Base-by-base conservation (phyloP, 2,113 vertebrate species). In the Nipponia nippon region DNA sequence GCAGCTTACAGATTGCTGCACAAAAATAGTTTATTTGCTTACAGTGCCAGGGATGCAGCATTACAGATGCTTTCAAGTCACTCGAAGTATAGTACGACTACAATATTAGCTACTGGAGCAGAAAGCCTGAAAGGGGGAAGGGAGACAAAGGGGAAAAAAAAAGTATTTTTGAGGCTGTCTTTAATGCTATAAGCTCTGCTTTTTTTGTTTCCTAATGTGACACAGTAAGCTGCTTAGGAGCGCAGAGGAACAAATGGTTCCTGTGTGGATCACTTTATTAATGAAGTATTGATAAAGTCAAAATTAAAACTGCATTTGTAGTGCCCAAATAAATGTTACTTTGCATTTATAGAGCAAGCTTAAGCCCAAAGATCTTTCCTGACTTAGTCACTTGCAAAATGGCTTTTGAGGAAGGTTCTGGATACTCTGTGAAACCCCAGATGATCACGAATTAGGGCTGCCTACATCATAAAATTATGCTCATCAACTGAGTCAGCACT, bases 401-500 rank as follows among this genome's bases (percentile, higher is more conserved):
- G 29, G 81, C 44, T 95, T 92, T 94, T 61, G 49, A 93, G 75
- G 87, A 96, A 97, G 66, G 70, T 85, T 97, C 91, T 95, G 75
- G 94, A 94, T 94, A 42, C 20, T 59, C 10, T 50, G 46, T 32
- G 81, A 94, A 95, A 52, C 25, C 78, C 49, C 49, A 69, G 77
- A 90, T 44, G 46, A 89, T 83, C 81, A 90, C 36, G 2, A 94
- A 89, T 84, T 92, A 91, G 83, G 73, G 73, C 87, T 95, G 94
- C 87, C 95, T 94, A 94, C 89, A 80, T 83, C 34, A 70, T 46
- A 82, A 93, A 91, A 91, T 94, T 76, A 79, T 42, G n/a, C 71
- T 96, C 63, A 89, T 96, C 89, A 83, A 89, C 82, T 96, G 95
- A 95, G 87, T 96, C 95, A 97, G 95, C 81, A 83, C 44, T 80